Percentiles rank a stretch among this genome's conserved stretches.
Conservation (phyloP, 2,888 invertebrate genomes). For the Eilema caniola region DNA sequence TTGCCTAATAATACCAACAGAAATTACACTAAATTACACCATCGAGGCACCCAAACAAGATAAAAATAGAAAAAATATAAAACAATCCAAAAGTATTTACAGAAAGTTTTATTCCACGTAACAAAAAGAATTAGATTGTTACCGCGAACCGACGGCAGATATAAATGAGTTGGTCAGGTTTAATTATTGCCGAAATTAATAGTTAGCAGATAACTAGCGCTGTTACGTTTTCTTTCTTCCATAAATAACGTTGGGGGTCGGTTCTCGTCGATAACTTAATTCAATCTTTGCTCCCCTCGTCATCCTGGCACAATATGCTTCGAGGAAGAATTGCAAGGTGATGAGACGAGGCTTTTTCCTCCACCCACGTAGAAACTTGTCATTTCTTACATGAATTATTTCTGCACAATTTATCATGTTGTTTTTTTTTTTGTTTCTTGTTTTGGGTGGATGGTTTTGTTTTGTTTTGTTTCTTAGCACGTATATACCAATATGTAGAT, state of each 20-base stretch:
- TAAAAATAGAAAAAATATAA: conserved; percentile 22
- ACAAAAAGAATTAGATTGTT: conserved; percentile 49
- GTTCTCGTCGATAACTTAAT: conserved; percentile 79
- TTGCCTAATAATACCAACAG: not conserved
- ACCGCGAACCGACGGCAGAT: conserved; percentile 53
- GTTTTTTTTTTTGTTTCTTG: conserved; percentile 35
- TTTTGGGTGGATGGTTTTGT: conserved; percentile 15
- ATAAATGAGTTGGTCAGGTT: conserved; percentile 72
- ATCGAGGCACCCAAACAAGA: not conserved
- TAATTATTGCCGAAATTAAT: conserved; percentile 82
- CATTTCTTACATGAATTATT: conserved; percentile 51
- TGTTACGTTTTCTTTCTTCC: conserved; percentile 70
- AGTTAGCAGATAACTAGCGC: conserved; percentile 73
- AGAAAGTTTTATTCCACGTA: conserved; percentile 41
- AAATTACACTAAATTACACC: not conserved
- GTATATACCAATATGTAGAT: not conserved
- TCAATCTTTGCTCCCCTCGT: conserved; percentile 81
- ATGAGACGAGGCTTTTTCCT: conserved; percentile 68
- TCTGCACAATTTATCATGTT: conserved; percentile 48
- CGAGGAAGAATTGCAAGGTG: conserved; percentile 65
- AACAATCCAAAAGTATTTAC: conserved; percentile 29
- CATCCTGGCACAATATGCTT: conserved; percentile 71
- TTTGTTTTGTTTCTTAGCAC: conserved; percentile 34
- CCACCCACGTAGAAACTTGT: conserved; percentile 52
- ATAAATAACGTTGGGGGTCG: conserved; percentile 73